Evolutionary conservation across 2,113 vertebrate species (phyloP), one percentile per base, ranked within the genome.

Genomic region (Lepus americanus): DNA sequence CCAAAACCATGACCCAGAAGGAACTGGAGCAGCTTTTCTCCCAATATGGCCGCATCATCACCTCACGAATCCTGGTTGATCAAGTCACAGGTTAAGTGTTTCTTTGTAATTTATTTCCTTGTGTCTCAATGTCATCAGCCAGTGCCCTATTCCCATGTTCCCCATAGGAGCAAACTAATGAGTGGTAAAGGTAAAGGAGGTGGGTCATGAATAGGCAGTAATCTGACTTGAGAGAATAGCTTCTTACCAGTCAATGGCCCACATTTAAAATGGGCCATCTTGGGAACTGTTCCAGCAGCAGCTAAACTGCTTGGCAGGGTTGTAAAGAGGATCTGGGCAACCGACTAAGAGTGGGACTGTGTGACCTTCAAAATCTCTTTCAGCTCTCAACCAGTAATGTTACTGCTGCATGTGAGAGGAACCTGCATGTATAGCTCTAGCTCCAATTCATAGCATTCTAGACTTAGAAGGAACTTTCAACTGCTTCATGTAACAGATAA

Each of bases 1-100:
- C 99, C 90, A 99, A 99, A 98, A 99, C 99, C 80, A 99, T 99
- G 99, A 99, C 99, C 98, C 99, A 99, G 98, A 99, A 99, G 98
- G 99, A 99, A 94, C 98, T 99, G 98, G 99, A 99, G 98, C 99
- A 99, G 98, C 99, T 99, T 96, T 99, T 99, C 98, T 99, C 99
- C 92, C 99, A 99, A 98, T 99, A 99, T 25, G 99, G 99, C 96
- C 99, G 99, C 97, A 99, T 99, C 98, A 99, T 99, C 99, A 99
- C 99, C 98, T 99, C 99, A 97, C 99, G 99, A 97, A 99, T 99
- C 99, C 99, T 99, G 97, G 99, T 99, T 97, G 99, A 99, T 99
- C 99, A 99, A 99, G 99, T 99, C 98, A 99, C 99, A 99, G 99
- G 97, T 97, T 95, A 96, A 95, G 93, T 97, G 87, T 95, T 79